phyloP scores from a whole-genome alignment of 2,797 vertebrate species.

The Phylloscopus collybita region DNA sequence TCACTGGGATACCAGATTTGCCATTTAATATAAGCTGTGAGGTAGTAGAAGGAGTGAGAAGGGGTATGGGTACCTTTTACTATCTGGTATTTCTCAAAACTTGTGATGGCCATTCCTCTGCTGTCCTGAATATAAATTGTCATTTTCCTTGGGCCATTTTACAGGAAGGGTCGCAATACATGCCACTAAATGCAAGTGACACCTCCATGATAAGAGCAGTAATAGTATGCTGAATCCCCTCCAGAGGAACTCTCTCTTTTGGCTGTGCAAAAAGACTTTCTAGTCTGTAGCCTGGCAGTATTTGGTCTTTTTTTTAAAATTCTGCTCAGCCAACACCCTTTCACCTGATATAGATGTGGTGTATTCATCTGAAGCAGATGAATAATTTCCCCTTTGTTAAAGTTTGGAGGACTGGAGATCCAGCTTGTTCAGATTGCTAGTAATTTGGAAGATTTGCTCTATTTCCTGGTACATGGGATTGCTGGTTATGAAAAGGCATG shows the following conservation, averaged over 20 bases:
- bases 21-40: background rate
- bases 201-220: background rate
- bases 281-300: background rate
- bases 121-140: background rate
- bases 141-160: background rate
- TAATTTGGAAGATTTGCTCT: background rate
- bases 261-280: background rate
- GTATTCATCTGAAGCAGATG: background rate
- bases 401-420: background rate
- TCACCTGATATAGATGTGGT: fast-evolving
- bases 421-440: background rate
- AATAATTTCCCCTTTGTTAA: background rate
- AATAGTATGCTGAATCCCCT: background rate
- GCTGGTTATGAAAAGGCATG: background rate
- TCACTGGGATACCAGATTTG: background rate
- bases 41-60: background rate
- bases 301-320: background rate
- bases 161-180: background rate
- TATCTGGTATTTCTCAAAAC: background rate
- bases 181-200: background rate
- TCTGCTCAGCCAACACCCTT: background rate
- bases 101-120: background rate
- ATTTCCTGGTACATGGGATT: background rate
- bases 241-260: background rate
- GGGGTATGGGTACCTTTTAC: fast-evolving